Evolutionary conservation across 1,140 invertebrate genomes (phyloP), one percentile per base, ranked within the genome.

Genomic region (Hyles euphorbiae): DNA sequence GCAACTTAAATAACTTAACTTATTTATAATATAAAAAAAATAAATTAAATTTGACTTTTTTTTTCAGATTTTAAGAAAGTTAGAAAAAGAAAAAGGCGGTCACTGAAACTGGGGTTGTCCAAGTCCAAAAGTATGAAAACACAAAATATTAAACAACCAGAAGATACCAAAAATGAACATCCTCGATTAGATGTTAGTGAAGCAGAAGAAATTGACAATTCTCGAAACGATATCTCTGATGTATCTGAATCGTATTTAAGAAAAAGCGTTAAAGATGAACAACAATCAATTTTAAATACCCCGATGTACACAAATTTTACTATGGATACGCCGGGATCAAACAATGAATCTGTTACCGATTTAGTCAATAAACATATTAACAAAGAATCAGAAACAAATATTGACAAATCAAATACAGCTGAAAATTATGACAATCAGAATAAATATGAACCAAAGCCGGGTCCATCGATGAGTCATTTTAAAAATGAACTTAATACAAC

Each of bases 31-130:
- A 22, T 22, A 22, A 22, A 22, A 22, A 22, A 22, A 2, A 22
- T 22, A 22, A 22, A 22, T 22, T 22, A 22, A 22, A 22, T 22
- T 22, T 22, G 22, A 22, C n/a, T 61, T 52, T 53, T 49, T 53
- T 61, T 70, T 78, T 46, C 61, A 88, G 83, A 83, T 75, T 70
- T 77, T 4, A 81, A 86, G 59, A 83, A 83, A 73, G 72, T 81
- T 7, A 70, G 76, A 54, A 87, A 87, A 81, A 85, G 86, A 70
- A 88, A 83, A 80, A 83, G 78, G 73, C 74, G 78, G 72, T 69
- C 76, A 10, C 73, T 89, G 40, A 86, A 86, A 73, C 55, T 90
- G 34, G 88, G 88, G 4, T 73, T 89, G 56, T 81, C 86, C 34
- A 78, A 70, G 65, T 78, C 81, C 22, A 83, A 81, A 65, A 65